phyloP scores from a whole-genome alignment of 2,113 vertebrate genomes.

The Rostratula benghalensis region DNA sequence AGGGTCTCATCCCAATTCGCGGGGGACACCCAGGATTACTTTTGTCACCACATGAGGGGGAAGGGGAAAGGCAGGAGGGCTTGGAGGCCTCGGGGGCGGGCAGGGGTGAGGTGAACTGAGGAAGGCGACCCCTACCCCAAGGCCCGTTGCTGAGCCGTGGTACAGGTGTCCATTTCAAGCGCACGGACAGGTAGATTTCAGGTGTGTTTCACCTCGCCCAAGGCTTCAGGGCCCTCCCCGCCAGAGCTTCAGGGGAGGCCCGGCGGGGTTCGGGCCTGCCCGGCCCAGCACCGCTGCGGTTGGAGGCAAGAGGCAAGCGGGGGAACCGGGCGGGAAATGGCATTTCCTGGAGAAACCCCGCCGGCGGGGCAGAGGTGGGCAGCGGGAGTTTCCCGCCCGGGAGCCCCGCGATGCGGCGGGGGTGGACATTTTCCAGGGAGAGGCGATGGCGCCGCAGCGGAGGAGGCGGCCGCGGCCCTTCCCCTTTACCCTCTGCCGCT shows the following conservation, averaged over 20 bases:
- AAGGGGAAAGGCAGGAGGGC: accelerated
- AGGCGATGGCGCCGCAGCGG: background rate
- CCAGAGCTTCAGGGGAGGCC: background rate
- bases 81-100: accelerated
- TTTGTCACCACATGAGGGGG: accelerated
- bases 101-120: no score
- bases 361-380: background rate
- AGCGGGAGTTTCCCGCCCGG: background rate
- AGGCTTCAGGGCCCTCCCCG: background rate
- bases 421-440: background rate
- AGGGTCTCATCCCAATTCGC: accelerated
- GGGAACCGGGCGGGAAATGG: background rate
- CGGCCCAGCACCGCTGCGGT: background rate
- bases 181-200: accelerated
- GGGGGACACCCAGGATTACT: accelerated
- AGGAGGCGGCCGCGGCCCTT: background rate
- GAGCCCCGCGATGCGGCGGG: background rate
- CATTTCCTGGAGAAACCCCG: background rate
- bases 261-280: background rate
- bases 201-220: accelerated
- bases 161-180: accelerated
- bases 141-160: accelerated
- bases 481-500: background rate
- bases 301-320: background rate
- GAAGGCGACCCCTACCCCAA: background rate